Evolutionary conservation across 2,797 vertebrate species (phyloP).

Genomic region (Poecilia picta): DNA sequence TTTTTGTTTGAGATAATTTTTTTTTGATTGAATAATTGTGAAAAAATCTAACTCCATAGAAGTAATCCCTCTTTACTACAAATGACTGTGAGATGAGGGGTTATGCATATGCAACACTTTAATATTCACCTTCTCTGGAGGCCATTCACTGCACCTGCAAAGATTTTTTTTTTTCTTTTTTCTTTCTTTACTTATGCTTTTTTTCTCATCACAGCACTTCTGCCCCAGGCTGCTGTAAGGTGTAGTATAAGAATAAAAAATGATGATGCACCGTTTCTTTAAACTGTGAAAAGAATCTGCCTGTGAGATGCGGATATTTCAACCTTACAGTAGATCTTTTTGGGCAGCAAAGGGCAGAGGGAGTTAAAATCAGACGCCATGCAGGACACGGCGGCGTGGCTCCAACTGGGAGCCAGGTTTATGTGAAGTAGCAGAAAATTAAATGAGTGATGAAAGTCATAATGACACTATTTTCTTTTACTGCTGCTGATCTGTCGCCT

Average conservation of each 20-base stretch:
- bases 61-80: slow-evolving; percentile 9
- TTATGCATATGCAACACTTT: slow-evolving; percentile 19
- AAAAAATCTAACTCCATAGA: too few species aligned
- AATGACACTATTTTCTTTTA: slow-evolving; percentile 45
- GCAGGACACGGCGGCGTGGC: slow-evolving; percentile 6
- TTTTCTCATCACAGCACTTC: slow-evolving; percentile 9
- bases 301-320: slow-evolving; percentile 30
- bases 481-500: slow-evolving; percentile 46
- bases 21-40: too few species aligned
- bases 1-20: too few species aligned
- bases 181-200: slow-evolving; percentile 14
- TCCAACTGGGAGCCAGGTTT: slow-evolving; percentile 39
- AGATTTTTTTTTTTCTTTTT: background rate
- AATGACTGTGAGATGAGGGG: background rate
- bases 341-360: slow-evolving; percentile 27
- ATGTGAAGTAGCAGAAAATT: slow-evolving; percentile 47
- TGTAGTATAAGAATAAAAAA: slow-evolving; percentile 11
- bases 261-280: slow-evolving; percentile 21
- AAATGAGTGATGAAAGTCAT: slow-evolving; percentile 52
- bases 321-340: slow-evolving; percentile 26
- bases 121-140: slow-evolving; percentile 19
- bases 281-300: slow-evolving; percentile 23
- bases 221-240: slow-evolving; percentile 14
- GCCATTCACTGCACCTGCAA: slow-evolving; percentile 31
- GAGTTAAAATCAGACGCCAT: slow-evolving; percentile 38